Base-by-base conservation (phyloP, 2,888 invertebrate species). In the Troides aeacus region DNA sequence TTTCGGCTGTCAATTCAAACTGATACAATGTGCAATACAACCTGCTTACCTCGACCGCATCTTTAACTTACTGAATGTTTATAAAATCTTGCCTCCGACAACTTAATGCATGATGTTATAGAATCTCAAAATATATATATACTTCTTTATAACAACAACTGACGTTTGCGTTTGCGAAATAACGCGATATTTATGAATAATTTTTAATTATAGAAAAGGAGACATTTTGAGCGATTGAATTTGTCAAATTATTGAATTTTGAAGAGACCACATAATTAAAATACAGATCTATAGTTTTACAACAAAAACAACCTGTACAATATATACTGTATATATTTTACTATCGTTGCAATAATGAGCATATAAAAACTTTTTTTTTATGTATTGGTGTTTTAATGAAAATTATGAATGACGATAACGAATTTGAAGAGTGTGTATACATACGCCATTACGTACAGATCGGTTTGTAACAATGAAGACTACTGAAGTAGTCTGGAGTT, bases 321-420 rank as follows among this genome's bases (percentile, higher is more conserved):
- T 30, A 30, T 30, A 30, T 30, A 30, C 30, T 30, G 30, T 30
- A 30, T 39, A 39, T 39, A 7, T 39, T 39, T 39, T 39, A 39
- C 1, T 39, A 0, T 50, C 12, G 10, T 15, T 50, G 18, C 50
- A 50, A 50, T 50, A 17, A 50, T 50, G 17, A 50, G 50, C 17
- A 50, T 18, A 0, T 39, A 5, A 17, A 50, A 50, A 18, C 50
- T 18, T 50, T 50, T 50, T 50, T 18, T 50, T 18, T 2, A 50
- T 17, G 0, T 17, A 15, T 50, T 50, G 10, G 2, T 15, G 5
- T 17, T 50, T 50, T 50, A 17, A 12, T 18, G 50, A 18, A 15
- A 17, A 59, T 63, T 66, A 70, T 70, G 66, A 67, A 70, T 70
- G 70, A 70, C 70, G 70, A 67, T 70, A 56, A 42, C 23, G 18